phyloP scores from a whole-genome alignment of 2,888 invertebrate species.

The Lasioglossum malachurum region DNA sequence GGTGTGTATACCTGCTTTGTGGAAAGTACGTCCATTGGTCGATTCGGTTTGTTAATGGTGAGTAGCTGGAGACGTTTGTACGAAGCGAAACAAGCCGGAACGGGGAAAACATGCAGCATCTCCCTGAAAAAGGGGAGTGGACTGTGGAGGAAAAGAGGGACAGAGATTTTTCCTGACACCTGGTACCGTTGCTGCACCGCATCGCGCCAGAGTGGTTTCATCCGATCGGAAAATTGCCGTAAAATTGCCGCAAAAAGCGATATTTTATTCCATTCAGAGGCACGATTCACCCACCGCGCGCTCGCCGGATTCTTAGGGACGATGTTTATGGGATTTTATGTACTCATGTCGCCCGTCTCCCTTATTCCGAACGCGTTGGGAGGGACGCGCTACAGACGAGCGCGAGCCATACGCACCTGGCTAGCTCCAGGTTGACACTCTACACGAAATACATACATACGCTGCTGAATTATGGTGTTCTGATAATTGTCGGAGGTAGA shows the following conservation, averaged over 20 bases:
- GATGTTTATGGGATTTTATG: conserved; percentile 79
- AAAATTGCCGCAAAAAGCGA: conserved; percentile 83
- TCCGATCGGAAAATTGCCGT: conserved; percentile 84
- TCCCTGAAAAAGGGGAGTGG: neutral
- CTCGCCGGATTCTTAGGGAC: conserved; percentile 64
- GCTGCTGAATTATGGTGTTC: neutral
- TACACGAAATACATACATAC: neutral
- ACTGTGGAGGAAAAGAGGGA: conserved; percentile 7
- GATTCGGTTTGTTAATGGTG: conserved; percentile 53
- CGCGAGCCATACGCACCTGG: conserved; percentile 58
- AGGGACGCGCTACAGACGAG: conserved; percentile 24
- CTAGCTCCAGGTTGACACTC: conserved; percentile 15
- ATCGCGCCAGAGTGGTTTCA: conserved; percentile 69
- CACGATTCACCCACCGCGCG: conserved; percentile 60
- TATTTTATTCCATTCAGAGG: conserved; percentile 81
- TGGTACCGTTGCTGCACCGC: conserved; percentile 46
- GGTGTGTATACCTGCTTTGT: conserved; percentile 66
- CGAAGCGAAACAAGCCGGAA: neutral
- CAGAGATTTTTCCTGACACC: conserved; percentile 57
- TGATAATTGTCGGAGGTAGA: neutral
- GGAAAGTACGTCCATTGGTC: conserved; percentile 59
- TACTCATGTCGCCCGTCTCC: conserved; percentile 65
- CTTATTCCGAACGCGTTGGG: conserved; percentile 24
- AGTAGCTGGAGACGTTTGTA: conserved; percentile 37
- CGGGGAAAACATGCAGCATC: conserved; percentile 12